A percentile compares a stretch with the other conserved stretches of the same genome.
These are phyloP conservation scores for Presbytis comata DNA, from an alignment of 2,797 vertebrate species.

Conservation along the genomic window DNA sequence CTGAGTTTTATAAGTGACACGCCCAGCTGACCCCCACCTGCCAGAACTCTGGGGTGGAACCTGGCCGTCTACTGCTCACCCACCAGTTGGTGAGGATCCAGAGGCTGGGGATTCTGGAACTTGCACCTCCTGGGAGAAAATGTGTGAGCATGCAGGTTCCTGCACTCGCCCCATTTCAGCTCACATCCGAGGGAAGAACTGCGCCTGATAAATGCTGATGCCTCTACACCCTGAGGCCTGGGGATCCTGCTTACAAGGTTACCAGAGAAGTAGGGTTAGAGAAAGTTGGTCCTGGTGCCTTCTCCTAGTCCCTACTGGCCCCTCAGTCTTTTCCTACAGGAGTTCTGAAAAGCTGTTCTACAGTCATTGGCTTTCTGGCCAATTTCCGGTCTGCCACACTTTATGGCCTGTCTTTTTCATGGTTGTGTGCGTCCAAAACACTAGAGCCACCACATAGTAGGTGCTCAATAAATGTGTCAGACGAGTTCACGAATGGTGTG, in stretches of 20 bases:
- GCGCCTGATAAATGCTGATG: accelerated
- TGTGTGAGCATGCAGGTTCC: neutral
- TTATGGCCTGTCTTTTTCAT: accelerated
- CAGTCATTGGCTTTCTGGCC: neutral
- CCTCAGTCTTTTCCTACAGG: accelerated
- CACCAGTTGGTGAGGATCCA: accelerated
- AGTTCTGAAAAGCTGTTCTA: accelerated
- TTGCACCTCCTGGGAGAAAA: neutral
- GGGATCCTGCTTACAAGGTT: accelerated
- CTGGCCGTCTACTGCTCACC: neutral
- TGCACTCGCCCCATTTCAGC: neutral
- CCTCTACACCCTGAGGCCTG: accelerated
- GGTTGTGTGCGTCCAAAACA: neutral
- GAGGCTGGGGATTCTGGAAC: accelerated
- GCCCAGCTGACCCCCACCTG: accelerated
- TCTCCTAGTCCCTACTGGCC: accelerated
- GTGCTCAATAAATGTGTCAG: accelerated
- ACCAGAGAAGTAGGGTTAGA: neutral
- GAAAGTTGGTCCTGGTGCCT: accelerated
- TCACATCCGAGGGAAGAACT: neutral
- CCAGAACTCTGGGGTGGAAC: too few relatives aligned
- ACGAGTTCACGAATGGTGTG: accelerated
- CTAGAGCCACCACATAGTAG: neutral
- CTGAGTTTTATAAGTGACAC: neutral
- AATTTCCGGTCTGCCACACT: neutral